Percentiles rank a stretch among this genome's conserved stretches.
Evolutionary conservation across 2,888 invertebrate genomes (phyloP).

Genomic region (Athalia cordata): DNA sequence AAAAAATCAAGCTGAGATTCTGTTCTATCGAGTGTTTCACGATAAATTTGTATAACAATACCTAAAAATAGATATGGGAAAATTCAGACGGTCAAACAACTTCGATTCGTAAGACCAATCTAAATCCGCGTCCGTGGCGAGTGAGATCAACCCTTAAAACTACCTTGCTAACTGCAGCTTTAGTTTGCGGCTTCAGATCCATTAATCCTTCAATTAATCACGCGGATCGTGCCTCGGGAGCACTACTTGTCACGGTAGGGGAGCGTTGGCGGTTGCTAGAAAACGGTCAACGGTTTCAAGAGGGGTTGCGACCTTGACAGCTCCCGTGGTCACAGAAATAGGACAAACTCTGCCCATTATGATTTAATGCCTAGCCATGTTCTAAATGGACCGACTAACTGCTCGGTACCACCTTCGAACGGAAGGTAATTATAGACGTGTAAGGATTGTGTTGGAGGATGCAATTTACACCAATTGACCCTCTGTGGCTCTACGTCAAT

Average conservation of each 20-base stretch:
- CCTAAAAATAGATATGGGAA: too few species aligned
- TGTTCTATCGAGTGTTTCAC: too few species aligned
- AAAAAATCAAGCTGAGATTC: too few species aligned
- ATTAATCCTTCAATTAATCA: conserved; percentile 67
- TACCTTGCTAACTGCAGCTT: conserved; percentile 60
- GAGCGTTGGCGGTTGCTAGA: conserved; percentile 5
- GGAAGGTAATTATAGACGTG: conserved; percentile 47
- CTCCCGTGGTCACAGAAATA: conserved; percentile 48
- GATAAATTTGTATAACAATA: too few species aligned
- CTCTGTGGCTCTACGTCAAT: not conserved
- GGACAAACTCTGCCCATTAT: conserved; percentile 51
- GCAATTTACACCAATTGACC: conserved; percentile 46
- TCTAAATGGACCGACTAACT: conserved; percentile 48
- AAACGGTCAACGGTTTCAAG: conserved; percentile 29
- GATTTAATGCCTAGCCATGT: conserved; percentile 53
- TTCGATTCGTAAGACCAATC: not conserved
- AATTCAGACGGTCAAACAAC: not conserved
- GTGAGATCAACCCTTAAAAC: conserved; percentile 36
- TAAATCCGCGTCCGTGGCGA: not conserved
- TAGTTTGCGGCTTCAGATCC: conserved; percentile 65
- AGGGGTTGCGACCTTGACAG: conserved; percentile 47
- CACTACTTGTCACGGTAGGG: conserved; percentile 20
- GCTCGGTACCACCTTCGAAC: conserved; percentile 48
- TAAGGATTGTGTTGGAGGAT: conserved; percentile 45
- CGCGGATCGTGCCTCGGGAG: conserved; percentile 35